Evolutionary conservation across 2,113 vertebrate species (phyloP).

Genomic region (Puma concolor): DNA sequence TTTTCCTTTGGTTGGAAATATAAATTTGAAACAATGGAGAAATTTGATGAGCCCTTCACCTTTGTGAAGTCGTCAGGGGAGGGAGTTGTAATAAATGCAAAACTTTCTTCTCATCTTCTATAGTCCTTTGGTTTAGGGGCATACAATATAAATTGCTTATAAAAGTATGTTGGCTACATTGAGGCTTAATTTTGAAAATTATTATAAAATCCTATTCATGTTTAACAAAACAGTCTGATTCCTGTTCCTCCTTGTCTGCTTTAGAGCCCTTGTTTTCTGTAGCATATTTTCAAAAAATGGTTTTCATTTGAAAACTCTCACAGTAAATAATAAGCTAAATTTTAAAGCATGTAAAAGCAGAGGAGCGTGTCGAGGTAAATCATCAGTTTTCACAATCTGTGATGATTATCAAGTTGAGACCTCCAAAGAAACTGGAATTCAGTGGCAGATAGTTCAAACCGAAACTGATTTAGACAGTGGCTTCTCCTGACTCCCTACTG

Average conservation of each 20-base stretch:
- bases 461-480: background rate
- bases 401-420: background rate
- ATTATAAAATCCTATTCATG: slow-evolving; percentile 1
- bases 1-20: slow-evolving; percentile 50
- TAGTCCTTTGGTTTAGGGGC: background rate
- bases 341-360: background rate
- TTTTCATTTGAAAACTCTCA: slow-evolving; percentile 31
- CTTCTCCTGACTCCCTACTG: background rate
- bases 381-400: background rate
- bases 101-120: background rate
- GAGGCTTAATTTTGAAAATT: slow-evolving; percentile 21
- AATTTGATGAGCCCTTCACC: background rate
- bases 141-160: background rate
- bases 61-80: background rate
- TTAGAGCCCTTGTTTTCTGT: background rate
- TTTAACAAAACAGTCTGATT: background rate
- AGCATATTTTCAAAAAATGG: background rate
- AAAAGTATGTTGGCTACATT: background rate
- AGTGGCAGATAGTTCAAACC: background rate
- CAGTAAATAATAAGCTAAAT: background rate
- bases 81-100: background rate
- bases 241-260: background rate
- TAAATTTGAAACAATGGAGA: background rate
- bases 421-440: background rate
- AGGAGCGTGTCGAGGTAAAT: background rate